A percentile compares a stretch with the other conserved stretches of the same genome.
phyloP scores from a whole-genome alignment of 2,888 invertebrate species.

The Stenotaenia linearis region DNA sequence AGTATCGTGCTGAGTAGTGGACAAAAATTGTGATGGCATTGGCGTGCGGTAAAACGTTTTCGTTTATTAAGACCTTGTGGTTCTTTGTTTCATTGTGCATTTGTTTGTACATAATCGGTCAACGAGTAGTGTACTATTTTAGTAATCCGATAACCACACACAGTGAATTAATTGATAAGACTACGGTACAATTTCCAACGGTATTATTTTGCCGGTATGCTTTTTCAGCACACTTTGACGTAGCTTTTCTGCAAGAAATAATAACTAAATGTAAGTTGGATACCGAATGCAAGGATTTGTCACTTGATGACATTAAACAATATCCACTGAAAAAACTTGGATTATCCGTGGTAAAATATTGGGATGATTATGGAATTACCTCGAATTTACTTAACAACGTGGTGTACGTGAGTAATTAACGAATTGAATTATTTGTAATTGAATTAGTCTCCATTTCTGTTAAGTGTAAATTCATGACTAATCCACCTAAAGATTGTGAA shows the following conservation, averaged over 20 bases:
- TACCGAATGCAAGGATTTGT: background rate
- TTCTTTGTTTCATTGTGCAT: background rate
- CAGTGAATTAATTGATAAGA: background rate
- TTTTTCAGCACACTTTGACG: background rate
- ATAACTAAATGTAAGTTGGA: background rate
- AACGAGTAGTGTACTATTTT: background rate
- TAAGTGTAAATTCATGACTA: background rate
- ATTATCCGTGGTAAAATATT: background rate
- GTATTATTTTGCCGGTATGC: background rate
- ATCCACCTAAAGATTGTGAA: background rate
- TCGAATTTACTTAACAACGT: background rate
- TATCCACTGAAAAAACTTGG: background rate
- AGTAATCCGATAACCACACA: background rate
- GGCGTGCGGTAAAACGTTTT: background rate
- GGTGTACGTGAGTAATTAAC: background rate
- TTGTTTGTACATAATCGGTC: background rate
- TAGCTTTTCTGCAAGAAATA: background rate
- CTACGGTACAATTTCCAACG: background rate
- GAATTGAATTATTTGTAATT: background rate
- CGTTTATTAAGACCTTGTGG: background rate
- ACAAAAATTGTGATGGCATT: background rate
- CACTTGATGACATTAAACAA: background rate
- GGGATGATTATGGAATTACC: constrained; percentile 4
- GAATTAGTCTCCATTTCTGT: background rate
- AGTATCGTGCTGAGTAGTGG: background rate